Evolutionary conservation across 2,113 vertebrate genomes (phyloP).

Genomic region (Nycticebus coucang): DNA sequence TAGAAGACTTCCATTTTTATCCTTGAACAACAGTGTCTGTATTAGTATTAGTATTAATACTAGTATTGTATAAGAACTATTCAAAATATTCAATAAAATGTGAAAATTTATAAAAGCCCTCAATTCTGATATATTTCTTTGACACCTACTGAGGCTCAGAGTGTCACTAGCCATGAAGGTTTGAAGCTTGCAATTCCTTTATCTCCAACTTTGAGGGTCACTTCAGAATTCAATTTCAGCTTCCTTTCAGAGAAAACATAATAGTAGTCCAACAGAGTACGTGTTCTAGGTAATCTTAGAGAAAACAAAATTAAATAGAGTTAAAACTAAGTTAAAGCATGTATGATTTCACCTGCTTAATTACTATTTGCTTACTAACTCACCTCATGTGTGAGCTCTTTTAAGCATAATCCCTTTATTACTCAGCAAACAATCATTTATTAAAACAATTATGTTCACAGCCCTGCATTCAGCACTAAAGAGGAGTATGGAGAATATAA

Average conservation of each 20-base stretch:
- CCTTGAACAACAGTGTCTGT: neutral
- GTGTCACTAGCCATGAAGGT: neutral
- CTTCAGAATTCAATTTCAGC: constrained; percentile 25
- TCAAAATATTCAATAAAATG: neutral
- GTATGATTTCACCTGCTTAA: constrained; percentile 45
- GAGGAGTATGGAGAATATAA: neutral
- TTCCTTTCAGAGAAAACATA: neutral
- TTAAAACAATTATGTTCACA: constrained; percentile 29
- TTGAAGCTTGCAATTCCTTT: neutral
- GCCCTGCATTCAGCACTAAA: neutral
- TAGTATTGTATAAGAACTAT: neutral
- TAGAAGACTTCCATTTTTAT: neutral
- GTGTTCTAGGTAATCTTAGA: neutral
- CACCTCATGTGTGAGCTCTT: constrained; percentile 11
- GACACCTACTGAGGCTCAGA: neutral
- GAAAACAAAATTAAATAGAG: neutral
- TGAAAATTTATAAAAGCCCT: neutral
- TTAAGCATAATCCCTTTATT: constrained; percentile 57
- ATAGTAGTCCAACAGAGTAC: neutral
- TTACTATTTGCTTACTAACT: constrained; percentile 52
- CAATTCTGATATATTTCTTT: neutral
- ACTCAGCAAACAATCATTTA: constrained; percentile 52
- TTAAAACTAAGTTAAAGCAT: constrained; percentile 20
- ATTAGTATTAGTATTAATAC: too few relatives aligned
- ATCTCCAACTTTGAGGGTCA: neutral